phyloP scores from a whole-genome alignment of 2,888 invertebrate genomes.

The Andrena haemorrhoa region DNA sequence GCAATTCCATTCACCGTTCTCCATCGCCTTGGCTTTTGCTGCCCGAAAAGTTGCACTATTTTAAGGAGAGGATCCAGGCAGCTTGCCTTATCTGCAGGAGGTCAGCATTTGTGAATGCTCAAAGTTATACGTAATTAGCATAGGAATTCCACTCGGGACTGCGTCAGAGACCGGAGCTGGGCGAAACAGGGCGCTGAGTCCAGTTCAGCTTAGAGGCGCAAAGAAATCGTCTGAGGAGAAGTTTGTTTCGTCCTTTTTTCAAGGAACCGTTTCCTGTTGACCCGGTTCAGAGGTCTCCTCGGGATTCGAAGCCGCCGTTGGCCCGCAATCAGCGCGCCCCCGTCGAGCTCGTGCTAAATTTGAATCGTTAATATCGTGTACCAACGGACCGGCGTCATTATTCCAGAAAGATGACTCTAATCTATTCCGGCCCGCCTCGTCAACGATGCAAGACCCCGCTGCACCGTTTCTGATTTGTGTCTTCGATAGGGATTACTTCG shows the following conservation, averaged over 20 bases:
- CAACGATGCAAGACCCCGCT: slow-evolving; percentile 33
- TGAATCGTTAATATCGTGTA: slow-evolving; percentile 70
- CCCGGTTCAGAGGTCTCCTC: slow-evolving; percentile 37
- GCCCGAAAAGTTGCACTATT: no score
- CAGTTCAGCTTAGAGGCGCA: neutral
- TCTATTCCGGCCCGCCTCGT: slow-evolving; percentile 59
- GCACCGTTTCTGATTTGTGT: slow-evolving; percentile 50
- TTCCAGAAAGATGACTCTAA: slow-evolving; percentile 72
- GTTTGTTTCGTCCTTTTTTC: slow-evolving; percentile 22
- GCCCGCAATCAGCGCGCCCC: slow-evolving; percentile 58
- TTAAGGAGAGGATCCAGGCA: neutral
- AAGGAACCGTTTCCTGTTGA: slow-evolving; percentile 46
- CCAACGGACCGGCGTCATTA: slow-evolving; percentile 65
- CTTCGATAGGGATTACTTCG: slow-evolving; percentile 43
- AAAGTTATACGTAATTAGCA: slow-evolving; percentile 2
- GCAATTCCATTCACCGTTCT: no score
- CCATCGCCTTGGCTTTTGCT: no score
- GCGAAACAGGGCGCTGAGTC: neutral
- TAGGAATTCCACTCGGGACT: neutral
- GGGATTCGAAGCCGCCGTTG: slow-evolving; percentile 35
- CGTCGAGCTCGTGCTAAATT: slow-evolving; percentile 64
- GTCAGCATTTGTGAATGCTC: slow-evolving; percentile 1
- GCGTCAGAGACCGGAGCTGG: neutral
- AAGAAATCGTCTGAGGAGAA: neutral
- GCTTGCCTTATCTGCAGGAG: neutral